Evolutionary conservation across 1,140 invertebrate genomes (phyloP), one percentile per base, ranked within the genome.

Genomic region (Telenomus remus): DNA sequence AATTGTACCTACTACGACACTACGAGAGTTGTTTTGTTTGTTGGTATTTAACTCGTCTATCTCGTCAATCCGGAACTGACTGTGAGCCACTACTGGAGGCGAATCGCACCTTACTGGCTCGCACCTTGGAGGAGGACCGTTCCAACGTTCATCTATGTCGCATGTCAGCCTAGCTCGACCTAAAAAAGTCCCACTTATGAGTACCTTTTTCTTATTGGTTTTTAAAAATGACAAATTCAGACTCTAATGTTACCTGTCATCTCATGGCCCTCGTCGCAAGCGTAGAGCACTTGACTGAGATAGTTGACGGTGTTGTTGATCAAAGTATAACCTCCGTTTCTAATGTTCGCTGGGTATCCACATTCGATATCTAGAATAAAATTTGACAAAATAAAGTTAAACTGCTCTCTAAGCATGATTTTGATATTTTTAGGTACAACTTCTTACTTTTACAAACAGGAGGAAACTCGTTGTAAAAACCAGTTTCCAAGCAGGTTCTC

Each of bases 401-500:
- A 47, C 55, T 34, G 11, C 16, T 12, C 14, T 68, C 35, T 61
- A 61, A 70, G 47, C 15, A 11, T 8, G 43, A 13, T 35, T 39
- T 14, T 19, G n/a, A 12, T 4, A 37, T n/a, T 37, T 12, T 19
- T 13, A 39, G 46, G 10, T 4, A 50, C 1, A 33, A 33, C 60
- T 68, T 44, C 92, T 93, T 90, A 97, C 96, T 92, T 92, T 95
- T 96, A 86, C 96, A 98, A 35, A 96, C 94, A 3, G 96, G 96
- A 19, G 96, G 95, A 82, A 96, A 97, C 85, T 97, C 96, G 77
- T 95, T 95, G 83, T 97, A 97, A 87, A 97, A 97, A 68, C 96
- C 96, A 10, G 95, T 97, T 59, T 96, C 93, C 7, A 97, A 89
- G 80, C 96, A 97, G 13, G 94, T 95, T 79, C 96, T 90, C 6